These are phyloP conservation scores for Mola mola DNA, from an alignment of 2,113 vertebrate species.

Conservation along the genomic window DNA sequence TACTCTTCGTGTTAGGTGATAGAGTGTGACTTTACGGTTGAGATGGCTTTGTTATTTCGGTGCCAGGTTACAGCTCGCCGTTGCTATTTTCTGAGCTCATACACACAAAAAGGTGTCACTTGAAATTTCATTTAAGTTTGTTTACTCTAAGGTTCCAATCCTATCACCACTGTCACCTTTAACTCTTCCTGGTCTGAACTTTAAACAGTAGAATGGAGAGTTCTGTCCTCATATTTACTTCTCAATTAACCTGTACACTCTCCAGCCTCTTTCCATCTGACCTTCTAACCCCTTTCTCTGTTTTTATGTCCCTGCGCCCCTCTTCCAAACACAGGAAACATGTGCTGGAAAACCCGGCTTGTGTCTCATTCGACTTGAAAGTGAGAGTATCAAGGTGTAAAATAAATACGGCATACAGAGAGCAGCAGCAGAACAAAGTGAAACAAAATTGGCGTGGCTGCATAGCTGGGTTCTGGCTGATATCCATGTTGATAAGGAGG, in stretches of 20 bases:
- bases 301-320: conserved; percentile 61
- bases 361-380: conserved; percentile 68
- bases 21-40: conserved; percentile 56
- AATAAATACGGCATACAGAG: conserved; percentile 66
- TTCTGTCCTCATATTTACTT: conserved; percentile 40
- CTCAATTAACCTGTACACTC: conserved; percentile 59
- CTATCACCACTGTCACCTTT: background rate
- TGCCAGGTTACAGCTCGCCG: conserved; percentile 54
- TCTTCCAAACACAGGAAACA: conserved; percentile 72
- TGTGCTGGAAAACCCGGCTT: conserved; percentile 64
- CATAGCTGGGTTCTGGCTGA: conserved; percentile 61
- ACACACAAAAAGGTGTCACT: conserved; percentile 1
- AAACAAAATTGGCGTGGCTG: too few species aligned
- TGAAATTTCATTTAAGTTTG: conserved; percentile 25
- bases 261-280: conserved; percentile 52
- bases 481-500: conserved; percentile 68
- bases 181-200: conserved; percentile 18
- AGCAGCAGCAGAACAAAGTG: conserved; percentile 71
- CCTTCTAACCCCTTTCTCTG: conserved; percentile 59
- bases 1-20: conserved; percentile 60
- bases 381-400: conserved; percentile 67
- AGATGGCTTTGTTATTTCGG: conserved; percentile 53
- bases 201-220: conserved; percentile 37
- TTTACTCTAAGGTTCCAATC: conserved; percentile 21
- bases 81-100: conserved; percentile 21